Percentiles rank a stretch among this genome's conserved stretches.
These are phyloP conservation scores for Hyalella azteca DNA, from an alignment of 2,888 invertebrate genomes.

Conservation along the genomic window DNA sequence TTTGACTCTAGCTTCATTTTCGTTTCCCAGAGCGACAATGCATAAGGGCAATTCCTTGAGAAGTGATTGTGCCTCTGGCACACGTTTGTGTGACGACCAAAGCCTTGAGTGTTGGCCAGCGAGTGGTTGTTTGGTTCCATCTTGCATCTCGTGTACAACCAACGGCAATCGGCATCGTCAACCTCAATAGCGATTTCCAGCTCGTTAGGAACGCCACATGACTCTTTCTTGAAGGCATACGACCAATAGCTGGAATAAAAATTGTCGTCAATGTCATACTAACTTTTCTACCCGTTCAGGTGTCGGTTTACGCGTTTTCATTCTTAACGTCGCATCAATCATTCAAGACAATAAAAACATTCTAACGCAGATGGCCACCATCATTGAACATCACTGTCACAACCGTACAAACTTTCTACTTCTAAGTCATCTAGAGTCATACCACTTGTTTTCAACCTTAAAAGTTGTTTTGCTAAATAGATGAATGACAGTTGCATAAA, in stretches of 20 bases:
- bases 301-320: too few species aligned
- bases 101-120: not conserved
- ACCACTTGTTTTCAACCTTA: too few species aligned
- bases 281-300: too few species aligned
- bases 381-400: too few species aligned
- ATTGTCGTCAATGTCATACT: too few species aligned
- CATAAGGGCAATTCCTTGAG: not conserved
- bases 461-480: too few species aligned
- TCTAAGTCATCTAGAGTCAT: too few species aligned
- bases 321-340: too few species aligned
- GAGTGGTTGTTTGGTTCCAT: slow-evolving; percentile 6
- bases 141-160: not conserved
- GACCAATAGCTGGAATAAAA: not conserved
- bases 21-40: not conserved
- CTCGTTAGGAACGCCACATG: not conserved
- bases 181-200: slow-evolving; percentile 15
- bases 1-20: not conserved
- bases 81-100: not conserved
- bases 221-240: not conserved
- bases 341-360: too few species aligned
- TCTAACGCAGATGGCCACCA: too few species aligned
- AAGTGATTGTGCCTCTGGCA: slow-evolving; percentile 13
- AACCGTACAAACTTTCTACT: too few species aligned
- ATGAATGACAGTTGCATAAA: too few species aligned
- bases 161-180: not conserved